Percentiles rank a stretch among this genome's conserved stretches.
Evolutionary conservation across 1,140 invertebrate species (phyloP).

Genomic region (Hypsibius dujardini): DNA sequence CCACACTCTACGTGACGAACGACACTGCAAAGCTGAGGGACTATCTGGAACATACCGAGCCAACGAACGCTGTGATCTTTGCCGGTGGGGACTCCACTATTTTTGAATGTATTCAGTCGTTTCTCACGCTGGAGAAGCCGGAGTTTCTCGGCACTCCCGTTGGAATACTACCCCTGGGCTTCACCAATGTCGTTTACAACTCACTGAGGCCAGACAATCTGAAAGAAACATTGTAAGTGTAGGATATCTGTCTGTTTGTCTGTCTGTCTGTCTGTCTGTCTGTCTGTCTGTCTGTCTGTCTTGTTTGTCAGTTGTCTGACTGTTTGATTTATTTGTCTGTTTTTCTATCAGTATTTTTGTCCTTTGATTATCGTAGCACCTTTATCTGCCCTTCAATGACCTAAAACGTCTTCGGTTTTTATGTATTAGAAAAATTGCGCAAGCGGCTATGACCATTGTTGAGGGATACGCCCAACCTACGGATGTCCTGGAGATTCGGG

Average conservation of each 20-base stretch:
- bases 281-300: too few species aligned
- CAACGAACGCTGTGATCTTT: not conserved
- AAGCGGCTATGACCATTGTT: not conserved
- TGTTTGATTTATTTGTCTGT: too few species aligned
- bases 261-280: too few species aligned
- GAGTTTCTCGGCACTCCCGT: not conserved
- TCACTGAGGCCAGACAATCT: not conserved
- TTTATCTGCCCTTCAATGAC: too few species aligned
- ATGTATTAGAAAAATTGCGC: constrained; percentile 10
- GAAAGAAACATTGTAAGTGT: not conserved
- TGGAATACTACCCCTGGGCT: not conserved
- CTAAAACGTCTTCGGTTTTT: not conserved
- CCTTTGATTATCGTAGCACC: too few species aligned
- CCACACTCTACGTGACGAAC: not conserved
- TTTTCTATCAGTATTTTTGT: too few species aligned
- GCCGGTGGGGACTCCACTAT: not conserved
- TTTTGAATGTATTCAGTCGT: constrained; percentile 10
- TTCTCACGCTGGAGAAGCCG: constrained; percentile 1
- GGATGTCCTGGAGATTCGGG: not conserved
- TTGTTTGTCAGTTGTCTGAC: too few species aligned
- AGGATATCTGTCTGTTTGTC: too few species aligned
- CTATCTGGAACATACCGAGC: constrained; percentile 2
- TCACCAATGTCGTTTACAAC: not conserved
- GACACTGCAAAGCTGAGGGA: not conserved
- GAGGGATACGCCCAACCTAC: not conserved